Evolutionary conservation across 2,797 vertebrate species (phyloP).

Genomic region (Botia kubotai): DNA sequence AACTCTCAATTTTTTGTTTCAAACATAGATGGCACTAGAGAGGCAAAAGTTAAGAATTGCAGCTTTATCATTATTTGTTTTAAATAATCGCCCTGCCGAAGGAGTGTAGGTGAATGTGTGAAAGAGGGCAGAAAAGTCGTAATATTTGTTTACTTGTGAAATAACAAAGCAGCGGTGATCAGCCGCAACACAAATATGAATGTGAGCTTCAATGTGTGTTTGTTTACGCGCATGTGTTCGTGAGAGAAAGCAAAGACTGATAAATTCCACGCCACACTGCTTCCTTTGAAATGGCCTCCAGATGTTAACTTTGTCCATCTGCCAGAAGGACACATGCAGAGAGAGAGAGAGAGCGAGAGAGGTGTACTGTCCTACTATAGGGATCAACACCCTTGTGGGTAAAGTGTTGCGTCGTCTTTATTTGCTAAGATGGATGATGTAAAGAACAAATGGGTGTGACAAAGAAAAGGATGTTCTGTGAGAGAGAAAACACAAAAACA

Average conservation of each 20-base stretch:
- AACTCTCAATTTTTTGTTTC: no score
- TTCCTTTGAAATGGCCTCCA: constrained; percentile 80
- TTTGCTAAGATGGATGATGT: background rate
- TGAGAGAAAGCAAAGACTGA: constrained; percentile 52
- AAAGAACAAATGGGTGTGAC: constrained; percentile 4
- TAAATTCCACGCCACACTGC: constrained; percentile 75
- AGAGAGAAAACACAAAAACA: background rate
- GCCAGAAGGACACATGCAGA: constrained; percentile 66
- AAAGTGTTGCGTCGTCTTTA: background rate
- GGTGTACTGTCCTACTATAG: constrained; percentile 15
- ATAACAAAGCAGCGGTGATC: background rate
- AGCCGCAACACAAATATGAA: constrained; percentile 13
- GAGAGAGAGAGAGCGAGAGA: constrained; percentile 5
- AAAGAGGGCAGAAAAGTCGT: background rate
- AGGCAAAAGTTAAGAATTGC: no score
- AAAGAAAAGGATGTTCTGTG: background rate
- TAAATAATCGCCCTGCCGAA: background rate
- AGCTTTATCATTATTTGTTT: no score
- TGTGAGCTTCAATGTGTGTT: background rate
- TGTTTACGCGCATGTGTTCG: constrained; percentile 37
- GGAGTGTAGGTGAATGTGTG: background rate
- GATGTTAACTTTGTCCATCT: constrained; percentile 76
- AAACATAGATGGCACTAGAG: no score
- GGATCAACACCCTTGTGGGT: constrained; percentile 18
- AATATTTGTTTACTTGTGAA: background rate